Percentiles rank a stretch among this genome's conserved stretches.
Conservation (phyloP, 2,797 vertebrate species). For the Buceros bicornis region DNA sequence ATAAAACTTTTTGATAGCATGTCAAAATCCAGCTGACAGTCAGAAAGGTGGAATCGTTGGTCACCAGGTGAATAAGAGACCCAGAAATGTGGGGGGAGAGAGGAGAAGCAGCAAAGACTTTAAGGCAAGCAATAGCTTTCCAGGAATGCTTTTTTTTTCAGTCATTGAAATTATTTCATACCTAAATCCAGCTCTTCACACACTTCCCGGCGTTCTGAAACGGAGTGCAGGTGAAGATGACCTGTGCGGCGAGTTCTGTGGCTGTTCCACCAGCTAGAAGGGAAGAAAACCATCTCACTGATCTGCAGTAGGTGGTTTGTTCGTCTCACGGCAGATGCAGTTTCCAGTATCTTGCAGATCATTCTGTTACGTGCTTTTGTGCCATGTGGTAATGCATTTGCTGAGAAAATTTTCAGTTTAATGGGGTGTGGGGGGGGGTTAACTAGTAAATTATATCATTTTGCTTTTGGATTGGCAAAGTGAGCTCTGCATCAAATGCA, state of each 20-base stretch:
- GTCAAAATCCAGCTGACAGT: background rate
- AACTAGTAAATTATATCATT: background rate
- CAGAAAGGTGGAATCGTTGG: background rate
- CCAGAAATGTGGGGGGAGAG: background rate
- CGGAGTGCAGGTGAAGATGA: background rate
- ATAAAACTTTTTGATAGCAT: background rate
- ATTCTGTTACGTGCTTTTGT: background rate
- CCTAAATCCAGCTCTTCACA: background rate
- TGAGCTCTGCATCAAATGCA: background rate
- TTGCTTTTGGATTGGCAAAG: background rate
- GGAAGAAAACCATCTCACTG: background rate
- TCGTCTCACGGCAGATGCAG: background rate
- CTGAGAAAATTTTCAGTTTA: background rate
- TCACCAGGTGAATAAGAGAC: background rate
- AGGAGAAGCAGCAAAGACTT: background rate
- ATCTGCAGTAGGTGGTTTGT: background rate
- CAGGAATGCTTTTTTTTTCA: background rate
- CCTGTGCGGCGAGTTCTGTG: background rate
- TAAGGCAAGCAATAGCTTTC: background rate
- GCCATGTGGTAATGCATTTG: background rate
- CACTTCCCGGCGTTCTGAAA: background rate
- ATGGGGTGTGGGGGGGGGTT: too few relatives aligned
- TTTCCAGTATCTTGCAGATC: background rate
- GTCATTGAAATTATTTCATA: background rate
- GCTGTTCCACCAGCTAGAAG: background rate